phyloP scores from a whole-genome alignment of 2,888 invertebrate species.

The Microplitis deprimator region DNA sequence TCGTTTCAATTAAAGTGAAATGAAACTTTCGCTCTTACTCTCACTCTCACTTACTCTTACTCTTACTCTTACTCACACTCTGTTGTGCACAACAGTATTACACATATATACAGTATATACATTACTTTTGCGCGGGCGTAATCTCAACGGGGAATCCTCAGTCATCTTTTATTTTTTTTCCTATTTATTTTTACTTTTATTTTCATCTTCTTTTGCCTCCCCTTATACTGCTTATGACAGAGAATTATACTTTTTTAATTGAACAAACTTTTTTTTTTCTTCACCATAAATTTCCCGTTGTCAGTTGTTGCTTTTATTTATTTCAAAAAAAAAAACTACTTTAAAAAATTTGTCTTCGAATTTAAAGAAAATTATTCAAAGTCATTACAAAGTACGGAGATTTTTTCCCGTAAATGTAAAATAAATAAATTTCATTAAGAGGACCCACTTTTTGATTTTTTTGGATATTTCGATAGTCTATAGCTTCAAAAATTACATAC shows the following conservation, averaged over 20 bases:
- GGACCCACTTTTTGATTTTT: too few relatives aligned
- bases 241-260: conserved; percentile 51
- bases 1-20: conserved; percentile 50
- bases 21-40: conserved; percentile 38
- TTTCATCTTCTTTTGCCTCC: conserved; percentile 11
- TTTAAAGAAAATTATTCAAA: too few relatives aligned
- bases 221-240: conserved; percentile 36
- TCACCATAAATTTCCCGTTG: not conserved
- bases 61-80: not conserved
- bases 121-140: not conserved
- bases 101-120: not conserved
- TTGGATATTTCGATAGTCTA: too few relatives aligned
- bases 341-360: too few relatives aligned
- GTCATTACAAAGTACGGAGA: too few relatives aligned
- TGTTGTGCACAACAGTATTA: too few relatives aligned
- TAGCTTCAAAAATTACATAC: too few relatives aligned
- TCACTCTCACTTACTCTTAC: not conserved
- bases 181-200: not conserved
- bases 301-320: not conserved
- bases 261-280: conserved; percentile 34
- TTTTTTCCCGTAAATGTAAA: too few relatives aligned
- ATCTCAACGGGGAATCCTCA: conserved; percentile 14
- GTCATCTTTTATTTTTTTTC: not conserved
- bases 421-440: too few relatives aligned
- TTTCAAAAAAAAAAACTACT: too few relatives aligned